Percentiles rank a stretch among this genome's conserved stretches.
Conservation (phyloP, 2,797 vertebrate genomes). For the Leucoraja ocellata region DNA sequence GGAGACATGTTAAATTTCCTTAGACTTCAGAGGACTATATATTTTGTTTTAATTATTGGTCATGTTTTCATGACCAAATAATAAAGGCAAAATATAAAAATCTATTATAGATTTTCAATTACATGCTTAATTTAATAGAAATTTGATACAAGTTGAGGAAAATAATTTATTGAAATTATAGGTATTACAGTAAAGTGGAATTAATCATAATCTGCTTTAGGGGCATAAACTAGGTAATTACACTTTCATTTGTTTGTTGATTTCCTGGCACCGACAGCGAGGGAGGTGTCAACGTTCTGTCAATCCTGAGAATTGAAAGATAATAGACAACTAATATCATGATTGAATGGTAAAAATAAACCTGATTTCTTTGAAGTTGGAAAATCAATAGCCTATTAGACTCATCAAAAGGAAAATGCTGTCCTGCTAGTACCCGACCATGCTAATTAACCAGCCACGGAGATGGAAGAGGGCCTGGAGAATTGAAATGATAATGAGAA, state of each 20-base stretch:
- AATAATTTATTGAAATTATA: constrained; percentile 4
- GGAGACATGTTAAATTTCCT: too few species aligned
- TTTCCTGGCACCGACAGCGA: constrained; percentile 51
- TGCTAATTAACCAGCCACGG: constrained; percentile 60
- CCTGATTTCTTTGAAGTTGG: constrained; percentile 71
- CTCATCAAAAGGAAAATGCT: constrained; percentile 60
- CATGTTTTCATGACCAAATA: neutral
- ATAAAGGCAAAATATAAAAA: neutral
- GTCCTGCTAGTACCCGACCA: constrained; percentile 50
- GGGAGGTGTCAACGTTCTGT: constrained; percentile 61
- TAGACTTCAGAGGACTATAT: too few species aligned
- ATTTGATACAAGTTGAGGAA: neutral
- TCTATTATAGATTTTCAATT: neutral
- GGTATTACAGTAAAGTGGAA: neutral
- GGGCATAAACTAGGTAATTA: constrained; percentile 44
- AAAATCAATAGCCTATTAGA: constrained; percentile 97
- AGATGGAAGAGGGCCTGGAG: constrained; percentile 54
- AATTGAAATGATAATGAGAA: constrained; percentile 65
- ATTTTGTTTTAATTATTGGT: neutral
- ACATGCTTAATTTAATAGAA: neutral
- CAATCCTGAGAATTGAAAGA: constrained; percentile 59
- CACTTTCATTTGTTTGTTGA: constrained; percentile 49
- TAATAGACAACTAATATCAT: constrained; percentile 87
- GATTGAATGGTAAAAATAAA: constrained; percentile 78
- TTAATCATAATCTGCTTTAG: neutral